Conservation (phyloP, 2,113 vertebrate species). For the Ginglymostoma cirratum region DNA sequence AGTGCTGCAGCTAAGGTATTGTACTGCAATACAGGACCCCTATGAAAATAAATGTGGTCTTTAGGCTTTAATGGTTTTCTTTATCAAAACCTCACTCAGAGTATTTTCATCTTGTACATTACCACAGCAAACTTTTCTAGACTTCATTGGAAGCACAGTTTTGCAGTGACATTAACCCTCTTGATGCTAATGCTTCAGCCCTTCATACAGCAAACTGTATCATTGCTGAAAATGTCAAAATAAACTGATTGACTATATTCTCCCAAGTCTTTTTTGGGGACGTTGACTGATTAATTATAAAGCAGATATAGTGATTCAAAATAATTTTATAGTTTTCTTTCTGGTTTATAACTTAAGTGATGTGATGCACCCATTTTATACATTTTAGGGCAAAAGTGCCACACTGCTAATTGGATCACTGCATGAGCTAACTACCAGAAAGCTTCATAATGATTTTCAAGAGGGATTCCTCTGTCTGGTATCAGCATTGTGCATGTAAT, state of each 20-base stretch:
- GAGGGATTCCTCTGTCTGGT: not conserved
- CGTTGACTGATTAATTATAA: not conserved
- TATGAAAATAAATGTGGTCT: not conserved
- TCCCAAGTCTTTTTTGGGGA: slow-evolving; percentile 14
- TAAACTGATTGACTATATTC: not conserved
- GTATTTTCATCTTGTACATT: slow-evolving; percentile 23
- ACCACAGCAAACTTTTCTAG: slow-evolving; percentile 27
- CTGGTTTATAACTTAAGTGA: slow-evolving; percentile 19
- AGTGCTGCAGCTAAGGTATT: not conserved
- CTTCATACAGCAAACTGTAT: not conserved
- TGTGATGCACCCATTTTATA: slow-evolving; percentile 24
- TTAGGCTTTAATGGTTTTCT: not conserved
- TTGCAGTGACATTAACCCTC: slow-evolving; percentile 35
- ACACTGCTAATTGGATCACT: not conserved
- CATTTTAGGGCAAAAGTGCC: not conserved
- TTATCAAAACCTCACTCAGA: slow-evolving; percentile 24
- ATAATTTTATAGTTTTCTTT: slow-evolving; percentile 14
- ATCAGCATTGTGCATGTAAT: not conserved
- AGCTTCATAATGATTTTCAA: not conserved
- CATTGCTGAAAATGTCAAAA: slow-evolving; percentile 10
- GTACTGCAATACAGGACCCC: not conserved
- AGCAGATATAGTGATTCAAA: not conserved
- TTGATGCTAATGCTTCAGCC: slow-evolving; percentile 22
- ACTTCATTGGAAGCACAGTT: slow-evolving; percentile 29
- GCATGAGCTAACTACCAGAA: slow-evolving; percentile 6